Evolutionary conservation across 2,888 invertebrate species (phyloP).

Genomic region (Ornithoptera alexandrae): DNA sequence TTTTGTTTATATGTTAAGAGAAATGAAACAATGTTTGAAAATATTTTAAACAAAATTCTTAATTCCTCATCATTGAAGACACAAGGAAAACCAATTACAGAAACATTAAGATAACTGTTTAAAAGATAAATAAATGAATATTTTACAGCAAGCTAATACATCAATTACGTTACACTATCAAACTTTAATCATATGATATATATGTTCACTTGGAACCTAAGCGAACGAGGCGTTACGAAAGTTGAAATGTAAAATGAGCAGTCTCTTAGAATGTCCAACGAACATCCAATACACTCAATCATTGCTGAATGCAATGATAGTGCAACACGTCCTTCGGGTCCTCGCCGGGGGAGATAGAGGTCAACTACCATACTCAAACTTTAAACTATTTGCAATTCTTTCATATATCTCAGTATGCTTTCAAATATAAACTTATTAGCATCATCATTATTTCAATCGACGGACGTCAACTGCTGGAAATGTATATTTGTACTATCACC

Average conservation of each 20-base stretch:
- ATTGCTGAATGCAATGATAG: slow-evolving; percentile 14
- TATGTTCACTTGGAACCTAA: slow-evolving; percentile 7
- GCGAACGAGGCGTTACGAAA: slow-evolving; percentile 24
- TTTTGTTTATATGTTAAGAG: no score
- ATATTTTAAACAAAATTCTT: no score
- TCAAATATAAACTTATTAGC: no score
- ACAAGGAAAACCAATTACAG: neutral
- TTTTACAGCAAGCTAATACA: neutral
- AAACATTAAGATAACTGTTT: neutral
- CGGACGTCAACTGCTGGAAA: no score
- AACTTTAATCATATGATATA: slow-evolving; percentile 12
- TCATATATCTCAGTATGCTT: neutral
- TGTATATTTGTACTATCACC: no score
- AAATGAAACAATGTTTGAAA: no score
- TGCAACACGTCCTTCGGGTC: slow-evolving; percentile 17
- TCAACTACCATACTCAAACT: neutral
- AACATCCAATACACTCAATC: neutral
- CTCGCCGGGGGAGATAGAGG: neutral
- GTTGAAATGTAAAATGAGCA: slow-evolving; percentile 22
- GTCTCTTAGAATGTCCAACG: slow-evolving; percentile 23
- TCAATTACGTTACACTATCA: slow-evolving; percentile 16
- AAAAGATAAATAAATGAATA: neutral
- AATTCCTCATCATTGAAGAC: no score
- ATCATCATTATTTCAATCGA: no score
- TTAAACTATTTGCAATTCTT: neutral